Conservation (phyloP, 2,113 vertebrate species). For the Pao palembangensis region DNA sequence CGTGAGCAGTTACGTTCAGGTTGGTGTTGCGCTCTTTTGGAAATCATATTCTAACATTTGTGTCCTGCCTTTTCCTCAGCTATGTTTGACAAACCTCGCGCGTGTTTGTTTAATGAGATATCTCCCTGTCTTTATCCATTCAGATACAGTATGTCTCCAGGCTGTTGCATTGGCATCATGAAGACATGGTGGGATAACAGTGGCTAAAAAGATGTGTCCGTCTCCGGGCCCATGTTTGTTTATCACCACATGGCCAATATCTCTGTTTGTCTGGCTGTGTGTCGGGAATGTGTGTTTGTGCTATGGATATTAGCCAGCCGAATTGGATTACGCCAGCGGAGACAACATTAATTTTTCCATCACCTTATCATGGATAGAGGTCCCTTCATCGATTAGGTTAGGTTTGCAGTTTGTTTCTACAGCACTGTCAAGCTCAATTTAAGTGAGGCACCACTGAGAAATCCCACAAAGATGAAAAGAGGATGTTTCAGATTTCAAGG, state of each 20-base stretch:
- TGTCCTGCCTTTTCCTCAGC: constrained; percentile 15
- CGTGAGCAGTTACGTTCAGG: constrained; percentile 51
- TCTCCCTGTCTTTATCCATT: constrained; percentile 20
- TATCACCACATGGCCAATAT: constrained; percentile 21
- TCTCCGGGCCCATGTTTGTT: constrained; percentile 18
- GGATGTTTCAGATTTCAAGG: constrained; percentile 17
- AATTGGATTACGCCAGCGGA: constrained; percentile 53
- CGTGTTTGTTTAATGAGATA: constrained; percentile 28
- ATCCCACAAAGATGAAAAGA: constrained; percentile 17
- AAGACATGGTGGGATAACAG: constrained; percentile 41
- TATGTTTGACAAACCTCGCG: constrained; percentile 34
- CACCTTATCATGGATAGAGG: constrained; percentile 40
- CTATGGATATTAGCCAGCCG: constrained; percentile 45
- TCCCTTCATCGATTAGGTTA: constrained; percentile 51
- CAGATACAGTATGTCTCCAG: constrained; percentile 38
- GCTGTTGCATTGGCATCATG: constrained; percentile 24
- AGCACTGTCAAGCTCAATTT: constrained; percentile 37
- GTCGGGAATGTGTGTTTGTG: constrained; percentile 38
- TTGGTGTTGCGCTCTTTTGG: constrained; percentile 39
- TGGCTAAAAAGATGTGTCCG: constrained; percentile 14
- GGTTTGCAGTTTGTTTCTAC: constrained; percentile 27
- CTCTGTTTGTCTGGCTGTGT: constrained; percentile 11
- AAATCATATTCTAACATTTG: constrained; percentile 32
- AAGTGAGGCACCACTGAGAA: constrained; percentile 15
- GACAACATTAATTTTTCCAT: constrained; percentile 48